A percentile compares a stretch with the other conserved stretches of the same genome.
phyloP scores from a whole-genome alignment of 2,888 invertebrate species.

The Leptinotarsa tumamoca region DNA sequence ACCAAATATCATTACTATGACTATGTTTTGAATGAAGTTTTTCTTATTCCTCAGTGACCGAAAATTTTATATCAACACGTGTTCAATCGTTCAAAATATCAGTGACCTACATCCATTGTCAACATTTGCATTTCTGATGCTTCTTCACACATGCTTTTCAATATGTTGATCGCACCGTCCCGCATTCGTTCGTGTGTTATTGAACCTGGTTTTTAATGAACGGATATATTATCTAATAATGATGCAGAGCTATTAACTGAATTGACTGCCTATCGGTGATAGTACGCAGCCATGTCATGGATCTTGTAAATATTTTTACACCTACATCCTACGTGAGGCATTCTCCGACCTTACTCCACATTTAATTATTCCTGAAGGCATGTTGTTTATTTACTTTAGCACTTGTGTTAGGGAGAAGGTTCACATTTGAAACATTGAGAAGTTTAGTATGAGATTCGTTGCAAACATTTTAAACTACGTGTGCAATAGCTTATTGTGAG shows the following conservation, averaged over 20 bases:
- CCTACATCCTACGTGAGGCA: conserved; percentile 25
- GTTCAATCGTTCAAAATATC: too few relatives aligned
- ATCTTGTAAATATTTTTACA: conserved; percentile 32
- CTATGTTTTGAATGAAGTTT: too few relatives aligned
- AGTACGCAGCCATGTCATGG: conserved; percentile 11
- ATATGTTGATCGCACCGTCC: background rate
- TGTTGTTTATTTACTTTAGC: conserved; percentile 11
- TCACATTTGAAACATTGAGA: background rate
- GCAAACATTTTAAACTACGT: background rate
- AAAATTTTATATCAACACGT: too few relatives aligned
- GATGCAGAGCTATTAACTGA: conserved; percentile 21
- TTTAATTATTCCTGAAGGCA: conserved; percentile 15
- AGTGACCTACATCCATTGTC: too few relatives aligned
- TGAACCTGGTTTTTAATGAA: conserved; percentile 11
- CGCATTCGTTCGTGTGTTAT: background rate
- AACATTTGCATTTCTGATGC: too few relatives aligned
- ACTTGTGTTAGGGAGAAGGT: background rate
- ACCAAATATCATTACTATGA: too few relatives aligned
- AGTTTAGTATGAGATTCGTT: background rate
- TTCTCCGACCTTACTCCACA: conserved; percentile 31
- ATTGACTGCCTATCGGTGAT: conserved; percentile 23
- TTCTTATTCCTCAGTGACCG: too few relatives aligned
- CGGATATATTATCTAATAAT: conserved; percentile 17
- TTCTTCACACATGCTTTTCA: background rate
- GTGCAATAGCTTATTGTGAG: background rate